These are phyloP conservation scores for Psilopogon haemacephalus DNA, from an alignment of 2,113 vertebrate species.

Conservation along the genomic window DNA sequence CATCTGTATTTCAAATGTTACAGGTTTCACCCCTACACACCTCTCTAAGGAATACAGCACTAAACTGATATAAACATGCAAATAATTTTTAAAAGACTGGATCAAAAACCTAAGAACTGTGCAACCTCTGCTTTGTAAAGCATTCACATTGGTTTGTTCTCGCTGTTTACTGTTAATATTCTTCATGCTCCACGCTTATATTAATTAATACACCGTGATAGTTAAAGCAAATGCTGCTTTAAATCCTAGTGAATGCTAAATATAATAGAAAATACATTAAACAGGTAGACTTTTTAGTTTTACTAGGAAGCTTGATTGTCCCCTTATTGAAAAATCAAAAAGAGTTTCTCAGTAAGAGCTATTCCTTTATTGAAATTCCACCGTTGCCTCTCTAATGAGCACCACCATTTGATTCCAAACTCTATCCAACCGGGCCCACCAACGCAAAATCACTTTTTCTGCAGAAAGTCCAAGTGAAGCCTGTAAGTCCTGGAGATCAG, in stretches of 20 bases:
- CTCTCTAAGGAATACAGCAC: accelerated
- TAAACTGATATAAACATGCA: not conserved
- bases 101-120: not conserved
- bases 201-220: accelerated
- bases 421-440: accelerated
- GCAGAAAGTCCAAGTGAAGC: not conserved
- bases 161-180: not conserved
- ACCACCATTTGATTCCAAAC: not conserved
- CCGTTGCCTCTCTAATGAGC: not conserved
- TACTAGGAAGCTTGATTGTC: not conserved
- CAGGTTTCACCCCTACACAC: not conserved
- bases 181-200: not conserved
- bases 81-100: accelerated
- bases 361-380: not conserved
- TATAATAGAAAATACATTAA: not conserved
- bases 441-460: accelerated
- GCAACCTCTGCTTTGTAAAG: not conserved
- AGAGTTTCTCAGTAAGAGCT: accelerated
- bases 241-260: not conserved
- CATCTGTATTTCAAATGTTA: not conserved
- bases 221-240: not conserved
- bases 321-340: not conserved
- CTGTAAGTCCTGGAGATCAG: accelerated
- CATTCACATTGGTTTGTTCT: not conserved
- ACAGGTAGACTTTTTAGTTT: not conserved